These are phyloP conservation scores for Ectropis grisescens DNA, from an alignment of 1,140 invertebrate genomes.

Conservation along the genomic window DNA sequence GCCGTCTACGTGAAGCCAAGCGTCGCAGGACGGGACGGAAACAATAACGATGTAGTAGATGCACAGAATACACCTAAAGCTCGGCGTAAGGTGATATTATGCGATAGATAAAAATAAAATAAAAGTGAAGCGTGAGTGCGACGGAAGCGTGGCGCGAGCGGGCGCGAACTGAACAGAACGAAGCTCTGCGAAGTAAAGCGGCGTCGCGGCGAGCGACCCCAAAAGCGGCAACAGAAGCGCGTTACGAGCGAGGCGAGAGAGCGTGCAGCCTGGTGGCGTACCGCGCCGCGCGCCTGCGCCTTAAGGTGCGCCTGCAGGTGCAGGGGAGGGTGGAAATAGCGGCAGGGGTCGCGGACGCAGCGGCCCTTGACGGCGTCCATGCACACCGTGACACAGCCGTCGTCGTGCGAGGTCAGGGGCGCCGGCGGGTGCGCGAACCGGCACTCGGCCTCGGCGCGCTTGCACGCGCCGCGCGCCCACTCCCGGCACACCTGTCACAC, in stretches of 20 bases:
- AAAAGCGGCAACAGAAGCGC: constrained; percentile 65
- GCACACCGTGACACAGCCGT: constrained; percentile 98
- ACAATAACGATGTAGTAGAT: constrained; percentile 70
- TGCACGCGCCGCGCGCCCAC: constrained; percentile 97
- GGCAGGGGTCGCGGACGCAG: constrained; percentile 95
- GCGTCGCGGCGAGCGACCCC: constrained; percentile 62
- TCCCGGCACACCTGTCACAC: constrained; percentile 96
- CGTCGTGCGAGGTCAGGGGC: constrained; percentile 92
- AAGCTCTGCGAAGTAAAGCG: constrained; percentile 63
- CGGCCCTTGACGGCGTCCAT: constrained; percentile 98
- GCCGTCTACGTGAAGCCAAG: constrained; percentile 69
- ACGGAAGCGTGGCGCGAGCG: constrained; percentile 65
- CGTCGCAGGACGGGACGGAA: constrained; percentile 69
- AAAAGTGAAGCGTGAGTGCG: constrained; percentile 68
- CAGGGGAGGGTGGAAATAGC: constrained; percentile 97
- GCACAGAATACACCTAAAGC: constrained; percentile 70
- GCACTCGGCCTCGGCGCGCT: constrained; percentile 95
- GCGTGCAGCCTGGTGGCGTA: constrained; percentile 81
- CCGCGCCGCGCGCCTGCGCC: constrained; percentile 95
- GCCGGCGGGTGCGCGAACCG: constrained; percentile 97
- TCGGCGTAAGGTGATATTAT: constrained; percentile 66
- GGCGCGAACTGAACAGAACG: constrained; percentile 60
- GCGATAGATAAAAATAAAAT: constrained; percentile 62
- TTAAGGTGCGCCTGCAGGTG: constrained; percentile 99
- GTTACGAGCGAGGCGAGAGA: constrained; percentile 60